phyloP scores from a whole-genome alignment of 2,888 invertebrate genomes.

The Acronicta alni region DNA sequence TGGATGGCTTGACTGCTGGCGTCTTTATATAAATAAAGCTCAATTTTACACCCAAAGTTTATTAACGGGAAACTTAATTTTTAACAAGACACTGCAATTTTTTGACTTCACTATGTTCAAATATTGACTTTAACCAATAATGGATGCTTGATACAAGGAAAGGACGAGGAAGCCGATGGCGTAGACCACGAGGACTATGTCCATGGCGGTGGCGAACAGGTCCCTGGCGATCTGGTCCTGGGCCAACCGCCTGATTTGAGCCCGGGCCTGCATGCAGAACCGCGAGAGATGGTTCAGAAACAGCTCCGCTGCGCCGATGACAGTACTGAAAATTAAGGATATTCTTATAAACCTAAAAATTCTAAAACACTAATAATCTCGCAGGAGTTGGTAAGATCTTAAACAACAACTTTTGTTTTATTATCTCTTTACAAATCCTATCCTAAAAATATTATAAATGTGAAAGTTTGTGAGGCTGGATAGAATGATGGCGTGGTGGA shows the following conservation, averaged over 20 bases:
- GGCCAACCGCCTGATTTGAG: constrained; percentile 60
- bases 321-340: constrained; percentile 57
- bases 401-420: too few species aligned
- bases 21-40: too few species aligned
- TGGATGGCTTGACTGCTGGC: too few species aligned
- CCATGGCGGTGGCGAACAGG: constrained; percentile 75
- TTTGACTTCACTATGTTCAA: constrained; percentile 39
- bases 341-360: too few species aligned
- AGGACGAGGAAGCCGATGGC: constrained; percentile 78
- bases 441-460: too few species aligned
- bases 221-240: constrained; percentile 66
- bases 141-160: constrained; percentile 73
- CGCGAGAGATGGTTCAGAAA: constrained; percentile 57
- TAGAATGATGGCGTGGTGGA: too few species aligned
- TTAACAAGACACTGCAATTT: constrained; percentile 26
- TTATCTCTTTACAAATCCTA: too few species aligned
- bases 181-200: constrained; percentile 74
- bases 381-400: too few species aligned
- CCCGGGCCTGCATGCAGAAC: constrained; percentile 51
- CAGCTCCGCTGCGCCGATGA: constrained; percentile 64
- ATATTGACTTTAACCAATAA: constrained; percentile 41
- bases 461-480: too few species aligned
- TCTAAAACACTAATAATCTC: too few species aligned
- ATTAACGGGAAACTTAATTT: constrained; percentile 24
- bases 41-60: constrained; percentile 29